Conservation (phyloP, 2,113 vertebrate genomes). For the Corythornis madagascariensis region DNA sequence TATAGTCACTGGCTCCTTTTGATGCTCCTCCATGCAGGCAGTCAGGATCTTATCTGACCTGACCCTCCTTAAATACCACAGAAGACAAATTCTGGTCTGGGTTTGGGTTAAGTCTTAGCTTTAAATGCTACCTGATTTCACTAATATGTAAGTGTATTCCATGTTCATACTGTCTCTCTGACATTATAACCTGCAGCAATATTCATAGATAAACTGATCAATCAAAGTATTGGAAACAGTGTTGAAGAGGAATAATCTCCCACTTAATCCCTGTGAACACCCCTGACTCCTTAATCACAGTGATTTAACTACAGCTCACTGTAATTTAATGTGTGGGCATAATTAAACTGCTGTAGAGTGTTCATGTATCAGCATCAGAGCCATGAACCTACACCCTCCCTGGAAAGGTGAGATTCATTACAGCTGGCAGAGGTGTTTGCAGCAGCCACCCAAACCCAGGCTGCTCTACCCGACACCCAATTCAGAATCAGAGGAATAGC, state of each 20-base stretch:
- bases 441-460: background rate
- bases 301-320: background rate
- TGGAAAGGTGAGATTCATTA: background rate
- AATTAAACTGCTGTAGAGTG: background rate
- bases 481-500: background rate
- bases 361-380: background rate
- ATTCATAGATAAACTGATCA: background rate
- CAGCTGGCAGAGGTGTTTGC: background rate
- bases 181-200: background rate
- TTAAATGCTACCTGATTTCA: background rate
- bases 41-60: background rate
- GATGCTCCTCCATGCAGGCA: background rate
- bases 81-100: background rate
- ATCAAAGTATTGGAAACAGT: background rate
- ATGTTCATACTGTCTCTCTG: background rate
- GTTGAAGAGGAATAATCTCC: background rate
- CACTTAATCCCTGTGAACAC: background rate
- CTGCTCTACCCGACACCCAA: fast-evolving
- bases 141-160: background rate
- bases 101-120: background rate
- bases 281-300: background rate
- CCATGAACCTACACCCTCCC: background rate
- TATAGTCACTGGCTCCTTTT: background rate
- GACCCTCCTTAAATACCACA: background rate
- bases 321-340: background rate